A percentile compares a stretch with the other conserved stretches of the same genome.
Evolutionary conservation across 2,797 vertebrate genomes (phyloP).

Genomic region (Falco peregrinus): DNA sequence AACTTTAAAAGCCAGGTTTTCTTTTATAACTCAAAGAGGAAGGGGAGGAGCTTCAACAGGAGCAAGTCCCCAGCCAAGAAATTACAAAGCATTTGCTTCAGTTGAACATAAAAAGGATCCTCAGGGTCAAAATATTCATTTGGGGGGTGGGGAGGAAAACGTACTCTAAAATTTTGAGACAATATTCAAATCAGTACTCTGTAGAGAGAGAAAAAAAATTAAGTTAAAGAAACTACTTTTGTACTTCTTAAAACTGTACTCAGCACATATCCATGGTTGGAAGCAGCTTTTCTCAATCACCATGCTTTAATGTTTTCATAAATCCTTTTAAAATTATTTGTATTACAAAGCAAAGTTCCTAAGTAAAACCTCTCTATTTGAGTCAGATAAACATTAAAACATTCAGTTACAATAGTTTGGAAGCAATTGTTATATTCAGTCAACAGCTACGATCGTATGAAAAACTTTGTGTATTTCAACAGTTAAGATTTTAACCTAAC

Average conservation of each 20-base stretch:
- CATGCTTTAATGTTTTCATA: neutral
- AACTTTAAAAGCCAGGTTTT: neutral
- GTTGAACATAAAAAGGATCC: neutral
- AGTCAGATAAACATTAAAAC: neutral
- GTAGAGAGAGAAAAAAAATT: neutral
- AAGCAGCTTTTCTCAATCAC: neutral
- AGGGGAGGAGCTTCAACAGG: neutral
- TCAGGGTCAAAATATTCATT: neutral
- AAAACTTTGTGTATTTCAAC: neutral
- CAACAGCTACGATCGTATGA: neutral
- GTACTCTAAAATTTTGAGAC: neutral
- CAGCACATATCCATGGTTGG: neutral
- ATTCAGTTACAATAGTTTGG: neutral
- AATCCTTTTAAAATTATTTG: neutral
- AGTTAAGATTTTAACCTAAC: neutral
- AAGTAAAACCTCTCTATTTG: neutral
- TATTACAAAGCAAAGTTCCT: neutral
- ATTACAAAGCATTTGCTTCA: neutral
- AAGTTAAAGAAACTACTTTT: neutral
- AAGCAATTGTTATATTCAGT: neutral
- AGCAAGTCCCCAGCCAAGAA: neutral
- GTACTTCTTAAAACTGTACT: neutral
- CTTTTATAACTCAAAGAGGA: neutral
- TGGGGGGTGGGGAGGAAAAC: neutral
- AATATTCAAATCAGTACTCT: neutral